Base-by-base conservation (phyloP, 1,140 invertebrate species). In the Euwallacea similis region DNA sequence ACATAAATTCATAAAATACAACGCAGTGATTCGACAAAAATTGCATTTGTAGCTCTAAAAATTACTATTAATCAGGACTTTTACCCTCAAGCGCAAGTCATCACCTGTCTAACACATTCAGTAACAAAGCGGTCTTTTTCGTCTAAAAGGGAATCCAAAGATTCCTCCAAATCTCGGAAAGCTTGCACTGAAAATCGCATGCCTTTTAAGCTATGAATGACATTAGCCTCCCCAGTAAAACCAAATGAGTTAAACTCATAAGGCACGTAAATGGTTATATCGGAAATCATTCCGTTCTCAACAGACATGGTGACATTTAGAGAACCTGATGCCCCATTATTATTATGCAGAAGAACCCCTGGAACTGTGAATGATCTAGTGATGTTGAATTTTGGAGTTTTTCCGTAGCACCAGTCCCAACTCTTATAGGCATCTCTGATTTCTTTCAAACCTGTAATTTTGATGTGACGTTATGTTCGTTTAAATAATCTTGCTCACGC, bases 381-480 rank as follows among this genome's bases (percentile, higher is more conserved):
- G 43, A 94, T 87, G 0, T 86, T 88, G 81, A 97, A 98, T 76
- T 88, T 88, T 0, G 95, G 95, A 0, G 94, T 94, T 79, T 88
- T 90, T n/a, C 93, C 95, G 82, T 87, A 95, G 62, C 88, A 87
- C 95, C 94, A 97, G 59, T 94, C 87, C 94, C 95, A 97, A 11
- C 88, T 90, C 70, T 84, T 79, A 33, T 95, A 87, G 69, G 91
- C 87, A 53, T 86, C 80, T 53, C 85, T 85, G 67, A 93, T 85
- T 55, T 86, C 84, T 1, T 79, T 81, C 9, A 96, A 85, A 76
- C 92, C 91, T 90, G 2, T 15, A n/a, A 16, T 15, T 61, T 61
- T 42, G 42, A 3, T 61, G 11, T 44, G 7, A n/a, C 0, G 44
- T 33, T 44, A 44, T 6, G n/a, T 41, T 42, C 7, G 41, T 54